These are phyloP conservation scores for Megaceryle alcyon DNA, from an alignment of 2,797 vertebrate genomes.

Conservation along the genomic window DNA sequence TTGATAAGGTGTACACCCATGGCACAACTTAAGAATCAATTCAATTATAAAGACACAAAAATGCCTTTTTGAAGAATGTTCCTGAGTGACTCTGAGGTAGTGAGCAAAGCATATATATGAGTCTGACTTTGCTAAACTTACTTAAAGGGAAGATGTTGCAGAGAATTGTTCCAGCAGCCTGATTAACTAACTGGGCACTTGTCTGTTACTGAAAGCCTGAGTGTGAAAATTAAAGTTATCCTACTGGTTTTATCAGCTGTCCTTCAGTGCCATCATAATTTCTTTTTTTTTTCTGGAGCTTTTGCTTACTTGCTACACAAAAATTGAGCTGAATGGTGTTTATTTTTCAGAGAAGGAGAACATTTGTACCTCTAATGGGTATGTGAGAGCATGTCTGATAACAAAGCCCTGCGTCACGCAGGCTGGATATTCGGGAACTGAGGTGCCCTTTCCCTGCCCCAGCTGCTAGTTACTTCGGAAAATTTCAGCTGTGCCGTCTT, in stretches of 20 bases:
- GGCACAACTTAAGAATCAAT: slow-evolving; percentile 77
- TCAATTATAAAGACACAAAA: slow-evolving; percentile 80
- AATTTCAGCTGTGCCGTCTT: not conserved
- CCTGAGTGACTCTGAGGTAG: slow-evolving; percentile 2
- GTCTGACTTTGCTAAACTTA: slow-evolving; percentile 49
- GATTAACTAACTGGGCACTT: not conserved
- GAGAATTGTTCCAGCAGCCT: not conserved
- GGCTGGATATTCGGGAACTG: not conserved
- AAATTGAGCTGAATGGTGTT: not conserved
- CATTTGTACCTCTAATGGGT: not conserved
- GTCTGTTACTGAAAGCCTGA: not conserved
- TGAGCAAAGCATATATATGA: slow-evolving; percentile 6
- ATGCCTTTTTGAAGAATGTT: slow-evolving; percentile 66
- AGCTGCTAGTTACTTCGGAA: not conserved
- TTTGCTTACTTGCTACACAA: not conserved
- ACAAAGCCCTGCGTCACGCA: not conserved
- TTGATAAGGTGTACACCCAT: slow-evolving; percentile 72
- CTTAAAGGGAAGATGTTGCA: slow-evolving; percentile 13
- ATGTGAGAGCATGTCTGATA: not conserved
- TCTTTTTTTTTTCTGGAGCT: not conserved
- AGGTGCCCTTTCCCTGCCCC: not conserved
- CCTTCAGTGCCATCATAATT: not conserved
- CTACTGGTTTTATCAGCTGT: not conserved
- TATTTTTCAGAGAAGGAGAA: not conserved
- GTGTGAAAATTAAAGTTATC: not conserved